A percentile compares a stretch with the other conserved stretches of the same genome.
phyloP scores from a whole-genome alignment of 2,888 invertebrate species.

The Anticlea derivata region DNA sequence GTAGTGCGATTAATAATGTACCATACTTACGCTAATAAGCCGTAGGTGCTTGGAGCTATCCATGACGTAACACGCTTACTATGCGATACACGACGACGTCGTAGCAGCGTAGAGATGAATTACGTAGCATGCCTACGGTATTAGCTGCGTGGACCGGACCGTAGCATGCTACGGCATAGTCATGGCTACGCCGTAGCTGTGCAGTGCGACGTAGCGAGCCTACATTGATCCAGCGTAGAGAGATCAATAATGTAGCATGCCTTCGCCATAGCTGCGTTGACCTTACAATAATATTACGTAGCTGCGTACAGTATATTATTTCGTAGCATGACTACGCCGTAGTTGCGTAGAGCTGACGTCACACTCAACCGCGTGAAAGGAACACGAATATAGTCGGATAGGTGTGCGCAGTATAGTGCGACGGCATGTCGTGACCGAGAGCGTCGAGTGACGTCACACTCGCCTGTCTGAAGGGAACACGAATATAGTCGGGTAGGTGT shows the following conservation, averaged over 20 bases:
- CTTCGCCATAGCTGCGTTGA: not conserved
- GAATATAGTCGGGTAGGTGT: too few relatives aligned
- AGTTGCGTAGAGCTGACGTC: too few relatives aligned
- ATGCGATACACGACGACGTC: not conserved
- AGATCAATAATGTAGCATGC: not conserved
- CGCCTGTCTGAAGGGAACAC: too few relatives aligned
- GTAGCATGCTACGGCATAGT: too few relatives aligned
- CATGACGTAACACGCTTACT: not conserved
- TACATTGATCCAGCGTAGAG: not conserved
- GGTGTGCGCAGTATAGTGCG: slow-evolving; percentile 91
- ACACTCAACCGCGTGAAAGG: slow-evolving; percentile 86
- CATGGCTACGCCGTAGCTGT: not conserved
- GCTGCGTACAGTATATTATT: not conserved
- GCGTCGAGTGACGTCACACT: slow-evolving; percentile 90
- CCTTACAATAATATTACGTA: not conserved
- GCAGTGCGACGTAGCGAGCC: not conserved
- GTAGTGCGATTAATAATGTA: not conserved
- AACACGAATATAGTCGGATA: slow-evolving; percentile 93
- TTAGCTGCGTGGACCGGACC: too few relatives aligned
- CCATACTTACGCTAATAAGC: not conserved
- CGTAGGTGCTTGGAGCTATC: not conserved
- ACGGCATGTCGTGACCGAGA: slow-evolving; percentile 92
- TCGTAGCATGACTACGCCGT: not conserved
- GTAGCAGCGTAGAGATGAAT: too few relatives aligned
- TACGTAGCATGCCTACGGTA: too few relatives aligned